Percentiles rank a stretch among this genome's conserved stretches.
These are phyloP conservation scores for Rutpela maculata DNA, from an alignment of 2,888 invertebrate genomes.

Conservation along the genomic window DNA sequence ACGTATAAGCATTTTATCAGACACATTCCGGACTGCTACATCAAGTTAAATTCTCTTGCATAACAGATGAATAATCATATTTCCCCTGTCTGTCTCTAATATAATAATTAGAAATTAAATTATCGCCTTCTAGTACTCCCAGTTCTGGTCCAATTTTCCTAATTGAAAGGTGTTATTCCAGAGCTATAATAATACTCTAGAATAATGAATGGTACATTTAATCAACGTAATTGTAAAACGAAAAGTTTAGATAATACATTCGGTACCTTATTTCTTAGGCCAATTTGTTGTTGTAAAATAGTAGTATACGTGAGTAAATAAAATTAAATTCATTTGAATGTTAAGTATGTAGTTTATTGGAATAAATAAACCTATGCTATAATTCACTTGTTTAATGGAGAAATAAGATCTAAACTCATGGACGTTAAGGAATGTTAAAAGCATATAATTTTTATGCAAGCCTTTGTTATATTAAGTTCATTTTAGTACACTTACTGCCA, in stretches of 20 bases:
- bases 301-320: not conserved
- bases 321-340: not conserved
- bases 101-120: constrained; percentile 13
- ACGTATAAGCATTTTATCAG: too few relatives aligned
- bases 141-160: not conserved
- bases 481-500: too few relatives aligned
- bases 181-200: not conserved
- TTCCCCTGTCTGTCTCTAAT: constrained; percentile 14
- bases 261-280: not conserved
- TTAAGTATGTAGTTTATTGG: not conserved
- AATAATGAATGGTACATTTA: not conserved
- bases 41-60: constrained; percentile 10
- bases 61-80: constrained; percentile 30
- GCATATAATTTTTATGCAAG: too few relatives aligned
- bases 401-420: too few relatives aligned
- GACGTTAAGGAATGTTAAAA: too few relatives aligned
- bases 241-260: not conserved
- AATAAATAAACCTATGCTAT: too few relatives aligned
- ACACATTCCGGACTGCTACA: not conserved
- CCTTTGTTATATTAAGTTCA: too few relatives aligned
- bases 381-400: too few relatives aligned
- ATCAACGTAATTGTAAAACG: not conserved
- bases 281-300: not conserved
- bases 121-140: constrained; percentile 3
- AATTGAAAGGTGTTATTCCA: constrained; percentile 9